Percentiles rank a stretch among this genome's conserved stretches.
phyloP scores from a whole-genome alignment of 2,888 invertebrate species.

The Ophion ellenae region DNA sequence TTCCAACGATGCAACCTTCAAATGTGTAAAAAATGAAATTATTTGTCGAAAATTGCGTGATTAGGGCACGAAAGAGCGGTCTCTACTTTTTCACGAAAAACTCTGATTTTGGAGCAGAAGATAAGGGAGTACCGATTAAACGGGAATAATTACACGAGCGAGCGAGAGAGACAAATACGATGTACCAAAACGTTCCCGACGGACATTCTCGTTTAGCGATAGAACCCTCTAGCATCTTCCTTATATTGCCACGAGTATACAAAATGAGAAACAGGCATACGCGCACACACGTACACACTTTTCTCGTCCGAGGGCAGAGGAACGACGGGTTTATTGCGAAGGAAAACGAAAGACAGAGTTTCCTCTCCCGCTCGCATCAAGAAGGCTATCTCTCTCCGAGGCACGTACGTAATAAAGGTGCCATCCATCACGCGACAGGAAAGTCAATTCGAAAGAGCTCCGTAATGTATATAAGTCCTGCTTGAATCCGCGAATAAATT shows the following conservation, averaged over 20 bases:
- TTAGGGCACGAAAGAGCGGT: too few species aligned
- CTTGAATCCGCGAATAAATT: constrained; percentile 26
- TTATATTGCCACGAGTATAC: constrained; percentile 11
- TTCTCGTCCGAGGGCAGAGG: constrained; percentile 23
- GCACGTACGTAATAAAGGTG: constrained; percentile 66
- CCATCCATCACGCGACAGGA: constrained; percentile 65
- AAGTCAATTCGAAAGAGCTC: constrained; percentile 57
- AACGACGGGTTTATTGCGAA: constrained; percentile 65
- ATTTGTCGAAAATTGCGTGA: too few species aligned
- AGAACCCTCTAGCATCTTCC: constrained; percentile 8
- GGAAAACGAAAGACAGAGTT: constrained; percentile 61
- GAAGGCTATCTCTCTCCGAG: constrained; percentile 37
- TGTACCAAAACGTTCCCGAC: constrained; percentile 18
- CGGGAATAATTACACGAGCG: neutral
- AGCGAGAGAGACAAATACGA: neutral
- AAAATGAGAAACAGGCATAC: constrained; percentile 8
- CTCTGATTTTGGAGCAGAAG: neutral
- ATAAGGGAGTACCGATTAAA: neutral
- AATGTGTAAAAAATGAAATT: too few species aligned
- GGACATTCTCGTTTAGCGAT: constrained; percentile 48
- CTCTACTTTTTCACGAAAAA: neutral
- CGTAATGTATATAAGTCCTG: constrained; percentile 47
- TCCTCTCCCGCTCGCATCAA: constrained; percentile 43
- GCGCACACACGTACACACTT: constrained; percentile 11
- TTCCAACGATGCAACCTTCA: too few species aligned